Evolutionary conservation across 2,797 vertebrate species (phyloP), one percentile per base, ranked within the genome.

Genomic region (Kryptolebias ocellatus): DNA sequence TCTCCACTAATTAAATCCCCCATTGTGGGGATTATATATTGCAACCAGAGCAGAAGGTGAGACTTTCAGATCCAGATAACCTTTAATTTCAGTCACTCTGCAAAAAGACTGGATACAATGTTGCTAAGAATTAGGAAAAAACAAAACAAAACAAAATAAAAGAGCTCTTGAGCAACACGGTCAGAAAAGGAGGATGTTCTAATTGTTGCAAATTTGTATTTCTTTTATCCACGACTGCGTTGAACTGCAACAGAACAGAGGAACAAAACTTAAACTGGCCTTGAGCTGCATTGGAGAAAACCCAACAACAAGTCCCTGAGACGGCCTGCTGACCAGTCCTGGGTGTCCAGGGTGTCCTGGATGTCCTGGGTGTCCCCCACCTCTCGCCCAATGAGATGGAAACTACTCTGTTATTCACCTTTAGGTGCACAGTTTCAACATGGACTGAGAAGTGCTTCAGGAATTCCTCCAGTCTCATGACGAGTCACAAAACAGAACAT

Each of bases 1-100:
- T 77, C 75, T 79, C 42, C 47, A 44, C 59, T 66, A 71, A 84
- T 83, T 79, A 79, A 80, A 79, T 71, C 65, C 53, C 37, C 5
- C 57, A 62, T 73, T 74, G 57, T 81, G 56, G 66, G 57, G 64
- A 73, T 82, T 52, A 58, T n/a, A 50, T n/a, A 17, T 14, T 24
- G 11, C 78, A 68, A 83, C 50, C 67, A 60, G 49, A 70, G 47
- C 56, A 59, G 17, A 72, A 64, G 46, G 57, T 27, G 45, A 65
- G 20, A 24, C 20, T 24, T 29, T 39, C 10, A 3, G 12, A 39
- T 39, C 10, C 37, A 39, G 37, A 10, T 2, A 3, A 39, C 10
- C 37, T 10, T 39, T 6, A 34, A 5, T 11, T 11, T 34, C 58
- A 47, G 53, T 27, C 15, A 50, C 54, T 24, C 20, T n/a, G 42